Conservation (phyloP, 2,113 vertebrate genomes). For the Macrotus californicus region DNA sequence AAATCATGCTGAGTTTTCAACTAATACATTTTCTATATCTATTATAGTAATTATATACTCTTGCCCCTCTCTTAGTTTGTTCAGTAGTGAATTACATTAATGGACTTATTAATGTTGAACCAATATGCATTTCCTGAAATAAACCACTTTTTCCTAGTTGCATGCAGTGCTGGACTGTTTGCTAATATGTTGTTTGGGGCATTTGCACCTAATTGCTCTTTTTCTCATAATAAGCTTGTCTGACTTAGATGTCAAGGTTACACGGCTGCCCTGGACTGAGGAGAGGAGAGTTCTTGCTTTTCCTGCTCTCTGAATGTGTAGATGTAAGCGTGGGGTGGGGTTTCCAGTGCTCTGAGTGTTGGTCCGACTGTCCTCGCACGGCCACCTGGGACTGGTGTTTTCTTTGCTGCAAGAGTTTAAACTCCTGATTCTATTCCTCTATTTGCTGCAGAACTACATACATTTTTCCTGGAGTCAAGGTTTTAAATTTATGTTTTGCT, state of each 20-base stretch:
- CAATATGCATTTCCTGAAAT: slow-evolving; percentile 38
- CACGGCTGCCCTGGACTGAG: not conserved
- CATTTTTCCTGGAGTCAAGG: not conserved
- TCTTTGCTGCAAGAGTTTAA: not conserved
- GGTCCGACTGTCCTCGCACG: not conserved
- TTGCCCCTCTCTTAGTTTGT: not conserved
- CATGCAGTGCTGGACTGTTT: not conserved
- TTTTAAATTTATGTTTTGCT: slow-evolving; percentile 4
- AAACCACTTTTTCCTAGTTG: not conserved
- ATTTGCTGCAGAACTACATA: not conserved
- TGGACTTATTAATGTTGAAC: slow-evolving; percentile 29
- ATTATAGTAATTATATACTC: not conserved
- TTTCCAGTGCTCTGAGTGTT: not conserved
- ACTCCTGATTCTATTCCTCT: not conserved
- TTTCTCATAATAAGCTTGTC: not conserved
- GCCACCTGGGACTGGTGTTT: not conserved
- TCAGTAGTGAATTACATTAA: slow-evolving; percentile 28
- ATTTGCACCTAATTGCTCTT: not conserved
- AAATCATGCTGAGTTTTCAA: slow-evolving; percentile 27
- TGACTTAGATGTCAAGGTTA: not conserved
- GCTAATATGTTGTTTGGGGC: not conserved
- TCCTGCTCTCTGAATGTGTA: not conserved
- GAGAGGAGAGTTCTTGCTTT: not conserved
- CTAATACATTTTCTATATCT: not conserved
- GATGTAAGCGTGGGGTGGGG: not conserved